phyloP scores from a whole-genome alignment of 2,888 invertebrate genomes.

The Danaus chrysippus region DNA sequence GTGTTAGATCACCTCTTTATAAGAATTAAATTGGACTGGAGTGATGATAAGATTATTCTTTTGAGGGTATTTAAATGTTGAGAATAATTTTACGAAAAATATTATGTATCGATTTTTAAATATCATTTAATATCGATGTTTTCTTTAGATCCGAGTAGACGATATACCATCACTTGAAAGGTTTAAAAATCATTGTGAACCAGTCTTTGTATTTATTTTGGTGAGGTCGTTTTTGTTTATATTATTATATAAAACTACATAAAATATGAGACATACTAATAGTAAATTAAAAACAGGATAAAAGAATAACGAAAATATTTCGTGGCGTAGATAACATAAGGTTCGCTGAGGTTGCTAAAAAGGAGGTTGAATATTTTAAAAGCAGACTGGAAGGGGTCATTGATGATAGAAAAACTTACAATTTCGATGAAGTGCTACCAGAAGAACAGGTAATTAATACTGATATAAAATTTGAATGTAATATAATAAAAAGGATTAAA shows the following conservation, averaged over 20 bases:
- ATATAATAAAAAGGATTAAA: neutral
- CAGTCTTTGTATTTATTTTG: slow-evolving; percentile 60
- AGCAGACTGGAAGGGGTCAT: slow-evolving; percentile 36
- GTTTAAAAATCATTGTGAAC: slow-evolving; percentile 59
- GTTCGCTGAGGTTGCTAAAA: slow-evolving; percentile 50
- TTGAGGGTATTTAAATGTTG: slow-evolving; percentile 46
- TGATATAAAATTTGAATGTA: too few relatives aligned
- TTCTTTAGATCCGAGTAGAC: slow-evolving; percentile 55
- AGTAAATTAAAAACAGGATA: slow-evolving; percentile 41
- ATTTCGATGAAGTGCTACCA: slow-evolving; percentile 53
- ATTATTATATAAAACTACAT: too few relatives aligned
- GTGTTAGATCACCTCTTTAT: slow-evolving; percentile 56
- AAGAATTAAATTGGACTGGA: slow-evolving; percentile 63
- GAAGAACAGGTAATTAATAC: slow-evolving; percentile 51
- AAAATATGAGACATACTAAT: neutral
- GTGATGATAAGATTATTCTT: slow-evolving; percentile 52
- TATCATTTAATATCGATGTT: neutral
- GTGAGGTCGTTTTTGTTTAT: slow-evolving; percentile 40
- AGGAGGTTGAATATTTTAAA: slow-evolving; percentile 44
- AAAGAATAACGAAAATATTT: slow-evolving; percentile 53
- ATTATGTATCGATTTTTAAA: neutral
- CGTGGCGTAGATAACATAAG: slow-evolving; percentile 56
- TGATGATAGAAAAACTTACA: slow-evolving; percentile 44
- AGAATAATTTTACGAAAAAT: too few relatives aligned
- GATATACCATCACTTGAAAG: slow-evolving; percentile 51